These are phyloP conservation scores for Sesamia inferens DNA, from an alignment of 2,888 invertebrate genomes.

Conservation along the genomic window DNA sequence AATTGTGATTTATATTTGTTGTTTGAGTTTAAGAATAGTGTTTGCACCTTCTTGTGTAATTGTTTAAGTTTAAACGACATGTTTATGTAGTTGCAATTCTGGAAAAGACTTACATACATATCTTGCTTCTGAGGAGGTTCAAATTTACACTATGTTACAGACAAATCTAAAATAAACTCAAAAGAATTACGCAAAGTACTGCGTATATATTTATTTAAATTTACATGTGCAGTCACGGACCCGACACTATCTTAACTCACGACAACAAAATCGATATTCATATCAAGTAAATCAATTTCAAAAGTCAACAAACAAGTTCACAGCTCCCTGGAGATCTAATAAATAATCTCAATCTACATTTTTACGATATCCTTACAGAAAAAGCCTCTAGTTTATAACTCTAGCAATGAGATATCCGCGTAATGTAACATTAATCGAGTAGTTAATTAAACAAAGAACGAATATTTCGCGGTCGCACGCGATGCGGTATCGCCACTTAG, in stretches of 20 bases:
- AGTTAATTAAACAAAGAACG: conserved; percentile 72
- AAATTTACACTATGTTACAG: background rate
- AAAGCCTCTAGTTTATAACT: conserved; percentile 62
- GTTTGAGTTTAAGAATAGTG: conserved; percentile 54
- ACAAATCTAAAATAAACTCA: background rate
- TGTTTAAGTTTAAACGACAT: conserved; percentile 12
- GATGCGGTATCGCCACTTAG: conserved; percentile 72
- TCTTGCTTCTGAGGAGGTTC: background rate
- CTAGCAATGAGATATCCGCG: conserved; percentile 67
- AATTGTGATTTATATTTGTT: conserved; percentile 70
- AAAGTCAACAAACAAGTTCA: conserved; percentile 45
- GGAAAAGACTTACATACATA: background rate
- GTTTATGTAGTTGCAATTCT: background rate
- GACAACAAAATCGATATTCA: conserved; percentile 32
- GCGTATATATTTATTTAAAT: conserved; percentile 21
- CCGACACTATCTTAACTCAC: conserved; percentile 24
- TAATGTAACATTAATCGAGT: conserved; percentile 74
- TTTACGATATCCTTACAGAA: conserved; percentile 60
- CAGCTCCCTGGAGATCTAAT: conserved; percentile 37
- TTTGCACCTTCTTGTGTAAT: conserved; percentile 56
- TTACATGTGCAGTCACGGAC: conserved; percentile 28
- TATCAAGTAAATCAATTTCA: conserved; percentile 47
- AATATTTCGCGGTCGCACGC: conserved; percentile 69
- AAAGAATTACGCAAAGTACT: background rate
- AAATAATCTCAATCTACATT: conserved; percentile 63